These are phyloP conservation scores for Sitodiplosis mosellana DNA, from an alignment of 1,140 invertebrate species.

Conservation along the genomic window DNA sequence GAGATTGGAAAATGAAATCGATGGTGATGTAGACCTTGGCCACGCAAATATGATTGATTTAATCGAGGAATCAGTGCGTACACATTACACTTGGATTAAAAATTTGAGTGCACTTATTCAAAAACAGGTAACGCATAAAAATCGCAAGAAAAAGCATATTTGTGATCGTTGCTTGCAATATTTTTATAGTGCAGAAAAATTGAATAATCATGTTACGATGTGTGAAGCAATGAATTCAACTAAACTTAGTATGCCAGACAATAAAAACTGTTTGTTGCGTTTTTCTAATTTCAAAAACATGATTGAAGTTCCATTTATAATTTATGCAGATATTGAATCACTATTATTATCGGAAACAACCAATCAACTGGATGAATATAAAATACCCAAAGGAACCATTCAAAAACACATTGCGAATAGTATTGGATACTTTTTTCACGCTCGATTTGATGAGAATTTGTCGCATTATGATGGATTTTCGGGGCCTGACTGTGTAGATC, in stretches of 20 bases:
- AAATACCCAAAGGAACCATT: constrained; percentile 6
- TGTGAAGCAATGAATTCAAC: no score
- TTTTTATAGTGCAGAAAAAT: constrained; percentile 9
- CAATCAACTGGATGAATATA: background rate
- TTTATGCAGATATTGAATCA: constrained; percentile 21
- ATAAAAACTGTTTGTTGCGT: constrained; percentile 8
- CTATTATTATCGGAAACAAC: constrained; percentile 9
- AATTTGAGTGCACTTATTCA: no score
- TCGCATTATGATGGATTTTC: constrained; percentile 11
- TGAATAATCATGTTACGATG: constrained; percentile 8
- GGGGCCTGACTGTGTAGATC: constrained; percentile 12
- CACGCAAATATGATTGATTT: no score
- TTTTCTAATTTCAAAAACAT: constrained; percentile 7
- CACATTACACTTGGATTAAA: no score
- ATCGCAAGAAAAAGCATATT: constrained; percentile 10
- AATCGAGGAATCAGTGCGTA: no score
- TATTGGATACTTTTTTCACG: constrained; percentile 14
- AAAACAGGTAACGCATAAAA: constrained; percentile 11
- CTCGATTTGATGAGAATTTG: constrained; percentile 13
- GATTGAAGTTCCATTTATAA: no score
- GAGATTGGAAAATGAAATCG: constrained; percentile 8
- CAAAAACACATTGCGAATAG: constrained; percentile 18
- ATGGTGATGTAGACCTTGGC: constrained; percentile 14
- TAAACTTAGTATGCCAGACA: background rate
- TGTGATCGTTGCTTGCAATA: constrained; percentile 16